phyloP scores from a whole-genome alignment of 1,140 invertebrate species.

The Drosophila nikananu region DNA sequence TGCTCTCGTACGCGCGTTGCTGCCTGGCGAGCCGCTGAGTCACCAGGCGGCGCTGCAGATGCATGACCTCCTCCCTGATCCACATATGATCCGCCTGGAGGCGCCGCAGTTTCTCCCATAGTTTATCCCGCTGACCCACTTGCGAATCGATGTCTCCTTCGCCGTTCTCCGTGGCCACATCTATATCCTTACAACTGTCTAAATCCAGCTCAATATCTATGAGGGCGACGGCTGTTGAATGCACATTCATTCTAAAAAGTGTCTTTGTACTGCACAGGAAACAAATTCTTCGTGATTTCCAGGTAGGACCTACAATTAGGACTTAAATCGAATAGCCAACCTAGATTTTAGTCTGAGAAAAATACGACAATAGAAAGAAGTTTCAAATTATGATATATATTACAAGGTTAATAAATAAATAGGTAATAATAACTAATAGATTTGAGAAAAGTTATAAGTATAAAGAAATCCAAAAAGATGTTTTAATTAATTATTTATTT shows the following conservation, averaged over 20 bases:
- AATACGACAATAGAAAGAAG: no score
- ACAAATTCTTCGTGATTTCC: not conserved
- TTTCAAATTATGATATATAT: not conserved
- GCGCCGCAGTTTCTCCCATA: constrained; percentile 41
- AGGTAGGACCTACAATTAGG: not conserved
- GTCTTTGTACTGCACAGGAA: constrained; percentile 18
- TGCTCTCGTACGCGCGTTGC: constrained; percentile 16
- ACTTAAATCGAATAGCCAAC: not conserved
- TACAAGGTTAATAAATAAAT: not conserved
- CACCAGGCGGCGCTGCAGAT: constrained; percentile 38
- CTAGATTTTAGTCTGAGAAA: no score
- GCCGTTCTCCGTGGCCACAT: not conserved
- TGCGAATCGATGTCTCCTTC: not conserved
- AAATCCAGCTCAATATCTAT: constrained; percentile 21
- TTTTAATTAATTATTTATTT: no score
- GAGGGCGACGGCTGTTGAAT: constrained; percentile 63
- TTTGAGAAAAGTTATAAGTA: no score
- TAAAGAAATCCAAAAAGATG: no score
- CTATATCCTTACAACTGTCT: not conserved
- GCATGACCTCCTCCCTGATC: constrained; percentile 50
- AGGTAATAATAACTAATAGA: no score
- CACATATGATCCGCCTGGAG: constrained; percentile 62
- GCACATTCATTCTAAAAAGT: constrained; percentile 46
- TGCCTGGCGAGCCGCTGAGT: constrained; percentile 29
- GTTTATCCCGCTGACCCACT: constrained; percentile 6